These are phyloP conservation scores for Petrocephalus microphthalmus DNA, from an alignment of 2,113 vertebrate species.

Conservation along the genomic window DNA sequence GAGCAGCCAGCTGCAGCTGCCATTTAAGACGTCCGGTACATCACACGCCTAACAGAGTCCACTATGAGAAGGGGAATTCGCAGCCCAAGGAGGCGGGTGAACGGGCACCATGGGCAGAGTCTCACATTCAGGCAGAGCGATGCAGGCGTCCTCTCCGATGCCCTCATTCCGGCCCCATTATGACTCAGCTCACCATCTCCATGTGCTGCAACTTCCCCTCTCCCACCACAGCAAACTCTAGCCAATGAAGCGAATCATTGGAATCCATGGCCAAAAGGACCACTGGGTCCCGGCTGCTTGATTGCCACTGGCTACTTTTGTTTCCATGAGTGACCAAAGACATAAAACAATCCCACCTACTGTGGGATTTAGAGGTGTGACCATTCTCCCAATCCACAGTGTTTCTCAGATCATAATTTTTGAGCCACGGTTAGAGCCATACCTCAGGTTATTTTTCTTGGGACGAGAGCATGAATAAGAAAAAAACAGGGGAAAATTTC, in stretches of 20 bases:
- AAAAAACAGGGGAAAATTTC: too few species aligned
- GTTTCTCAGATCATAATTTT: too few species aligned
- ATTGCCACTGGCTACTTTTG: too few species aligned
- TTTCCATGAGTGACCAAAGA: too few species aligned
- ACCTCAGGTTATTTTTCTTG: too few species aligned
- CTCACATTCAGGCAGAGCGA: not conserved
- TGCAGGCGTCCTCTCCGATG: not conserved
- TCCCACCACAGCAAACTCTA: not conserved
- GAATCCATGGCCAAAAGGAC: too few species aligned
- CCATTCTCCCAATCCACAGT: too few species aligned
- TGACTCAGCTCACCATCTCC: not conserved
- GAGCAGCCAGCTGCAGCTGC: not conserved
- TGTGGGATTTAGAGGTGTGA: too few species aligned
- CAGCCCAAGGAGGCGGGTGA: not conserved
- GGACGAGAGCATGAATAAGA: too few species aligned
- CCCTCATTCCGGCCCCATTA: not conserved
- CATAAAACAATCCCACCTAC: too few species aligned
- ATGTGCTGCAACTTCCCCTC: not conserved
- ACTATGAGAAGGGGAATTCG: not conserved
- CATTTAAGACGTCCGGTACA: not conserved
- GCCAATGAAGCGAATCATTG: not conserved
- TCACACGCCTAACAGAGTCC: not conserved
- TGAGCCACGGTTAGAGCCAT: too few species aligned
- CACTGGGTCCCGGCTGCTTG: too few species aligned
- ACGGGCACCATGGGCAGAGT: not conserved